Percentiles rank a stretch among this genome's conserved stretches.
phyloP scores from a whole-genome alignment of 2,113 vertebrate species.

The Rallus limicola region DNA sequence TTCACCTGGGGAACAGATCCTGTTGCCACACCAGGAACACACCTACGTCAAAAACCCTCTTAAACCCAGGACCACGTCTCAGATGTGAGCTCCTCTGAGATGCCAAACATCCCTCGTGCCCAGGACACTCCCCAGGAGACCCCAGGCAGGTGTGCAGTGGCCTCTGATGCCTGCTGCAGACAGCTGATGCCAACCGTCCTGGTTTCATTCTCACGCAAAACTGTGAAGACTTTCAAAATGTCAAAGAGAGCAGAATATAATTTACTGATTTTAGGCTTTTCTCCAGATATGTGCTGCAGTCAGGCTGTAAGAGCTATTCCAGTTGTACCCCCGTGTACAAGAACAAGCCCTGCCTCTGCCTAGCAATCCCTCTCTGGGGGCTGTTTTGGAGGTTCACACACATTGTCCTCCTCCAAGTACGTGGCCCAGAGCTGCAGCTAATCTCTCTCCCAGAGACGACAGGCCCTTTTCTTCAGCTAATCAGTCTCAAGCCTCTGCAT shows the following conservation, averaged over 20 bases:
- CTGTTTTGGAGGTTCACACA: not conserved
- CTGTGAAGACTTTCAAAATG: not conserved
- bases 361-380: not conserved
- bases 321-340: accelerated
- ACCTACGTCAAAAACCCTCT: not conserved
- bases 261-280: not conserved
- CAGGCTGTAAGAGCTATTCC: not conserved
- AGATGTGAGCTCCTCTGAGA: not conserved
- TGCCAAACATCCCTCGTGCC: not conserved
- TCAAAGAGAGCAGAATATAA: not conserved
- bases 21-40: not conserved
- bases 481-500: not conserved
- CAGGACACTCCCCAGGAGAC: not conserved
- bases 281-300: not conserved
- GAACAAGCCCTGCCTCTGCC: not conserved
- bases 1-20: not conserved
- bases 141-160: not conserved
- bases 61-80: accelerated
- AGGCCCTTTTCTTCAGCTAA: not conserved
- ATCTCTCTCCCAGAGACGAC: not conserved
- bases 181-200: not conserved
- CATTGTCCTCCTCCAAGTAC: not conserved
- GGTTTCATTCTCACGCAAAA: not conserved
- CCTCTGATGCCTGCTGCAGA: not conserved
- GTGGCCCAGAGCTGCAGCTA: not conserved